These are phyloP conservation scores for Pentamera pediparva DNA, from an alignment of 53 echinoderm and acorn worm species.

Conservation along the genomic window DNA sequence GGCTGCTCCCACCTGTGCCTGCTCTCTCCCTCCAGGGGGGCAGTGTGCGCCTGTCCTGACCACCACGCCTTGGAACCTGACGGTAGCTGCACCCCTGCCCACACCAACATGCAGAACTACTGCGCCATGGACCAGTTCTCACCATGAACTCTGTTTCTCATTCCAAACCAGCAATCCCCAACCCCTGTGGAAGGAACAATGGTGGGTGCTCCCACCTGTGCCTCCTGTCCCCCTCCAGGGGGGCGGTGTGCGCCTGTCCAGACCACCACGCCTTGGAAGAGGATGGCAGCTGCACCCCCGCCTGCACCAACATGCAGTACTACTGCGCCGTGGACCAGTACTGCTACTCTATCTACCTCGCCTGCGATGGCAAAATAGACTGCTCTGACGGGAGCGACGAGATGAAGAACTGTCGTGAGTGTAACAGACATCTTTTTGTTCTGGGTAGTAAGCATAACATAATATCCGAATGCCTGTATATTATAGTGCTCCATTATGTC, in stretches of 20 bases:
- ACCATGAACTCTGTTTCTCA: not conserved
- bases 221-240: conserved; percentile 51
- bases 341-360: conserved; percentile 58
- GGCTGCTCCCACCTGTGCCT: conserved; percentile 74
- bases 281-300: conserved; percentile 33
- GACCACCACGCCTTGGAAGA: conserved; percentile 49
- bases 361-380: conserved; percentile 56
- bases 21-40: conserved; percentile 41
- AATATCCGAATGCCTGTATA: too few relatives aligned
- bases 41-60: conserved; percentile 77
- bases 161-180: conserved; percentile 18
- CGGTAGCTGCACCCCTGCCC: conserved; percentile 33
- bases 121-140: not conserved
- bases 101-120: conserved; percentile 12
- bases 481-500: too few relatives aligned
- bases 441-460: too few relatives aligned
- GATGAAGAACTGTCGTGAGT: conserved; percentile 52
- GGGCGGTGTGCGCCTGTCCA: conserved; percentile 65
- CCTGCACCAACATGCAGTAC: conserved; percentile 51
- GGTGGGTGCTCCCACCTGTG: conserved; percentile 74
- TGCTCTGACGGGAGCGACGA: conserved; percentile 65
- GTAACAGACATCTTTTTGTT: too few relatives aligned
- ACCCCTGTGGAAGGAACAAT: conserved; percentile 60
- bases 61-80: conserved; percentile 40
- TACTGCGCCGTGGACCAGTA: conserved; percentile 42